phyloP scores from a whole-genome alignment of 2,113 vertebrate species.

The Noctilio leporinus region DNA sequence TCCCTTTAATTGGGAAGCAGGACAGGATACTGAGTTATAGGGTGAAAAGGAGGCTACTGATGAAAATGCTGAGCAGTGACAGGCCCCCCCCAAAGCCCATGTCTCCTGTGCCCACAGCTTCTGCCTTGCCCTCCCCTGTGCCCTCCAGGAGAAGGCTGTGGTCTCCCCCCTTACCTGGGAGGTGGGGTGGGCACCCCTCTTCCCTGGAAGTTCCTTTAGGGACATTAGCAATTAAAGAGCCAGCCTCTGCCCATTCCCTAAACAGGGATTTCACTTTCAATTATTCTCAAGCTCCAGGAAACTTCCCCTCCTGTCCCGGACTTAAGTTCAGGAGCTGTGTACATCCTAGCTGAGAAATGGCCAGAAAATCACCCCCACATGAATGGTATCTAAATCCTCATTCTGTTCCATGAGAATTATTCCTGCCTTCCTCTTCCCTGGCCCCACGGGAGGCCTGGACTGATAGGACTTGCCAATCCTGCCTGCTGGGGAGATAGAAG shows the following conservation, averaged over 20 bases:
- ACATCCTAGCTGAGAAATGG: not conserved
- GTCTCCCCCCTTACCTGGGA: not conserved
- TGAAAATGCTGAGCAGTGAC: not conserved
- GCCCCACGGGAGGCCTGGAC: not conserved
- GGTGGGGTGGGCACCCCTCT: not conserved
- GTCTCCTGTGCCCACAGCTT: not conserved
- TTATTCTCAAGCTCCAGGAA: not conserved
- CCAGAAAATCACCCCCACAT: not conserved
- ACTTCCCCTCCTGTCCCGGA: not conserved
- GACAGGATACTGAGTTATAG: not conserved
- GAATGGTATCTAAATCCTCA: not conserved
- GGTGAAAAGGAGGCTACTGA: not conserved
- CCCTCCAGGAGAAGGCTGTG: not conserved
- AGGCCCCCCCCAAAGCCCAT: not conserved
- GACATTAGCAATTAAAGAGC: not conserved
- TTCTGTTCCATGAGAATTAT: too few relatives aligned
- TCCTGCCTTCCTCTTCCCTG: not conserved
- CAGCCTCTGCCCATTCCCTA: too few relatives aligned
- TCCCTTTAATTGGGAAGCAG: not conserved
- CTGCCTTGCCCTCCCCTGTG: too few relatives aligned
- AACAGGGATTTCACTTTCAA: not conserved
- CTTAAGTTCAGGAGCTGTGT: not conserved
- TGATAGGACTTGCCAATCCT: not conserved
- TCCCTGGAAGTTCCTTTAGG: not conserved
- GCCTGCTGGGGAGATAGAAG: not conserved